Conservation (phyloP, 2,888 invertebrate species). For the Nephrotoma guestfalica region DNA sequence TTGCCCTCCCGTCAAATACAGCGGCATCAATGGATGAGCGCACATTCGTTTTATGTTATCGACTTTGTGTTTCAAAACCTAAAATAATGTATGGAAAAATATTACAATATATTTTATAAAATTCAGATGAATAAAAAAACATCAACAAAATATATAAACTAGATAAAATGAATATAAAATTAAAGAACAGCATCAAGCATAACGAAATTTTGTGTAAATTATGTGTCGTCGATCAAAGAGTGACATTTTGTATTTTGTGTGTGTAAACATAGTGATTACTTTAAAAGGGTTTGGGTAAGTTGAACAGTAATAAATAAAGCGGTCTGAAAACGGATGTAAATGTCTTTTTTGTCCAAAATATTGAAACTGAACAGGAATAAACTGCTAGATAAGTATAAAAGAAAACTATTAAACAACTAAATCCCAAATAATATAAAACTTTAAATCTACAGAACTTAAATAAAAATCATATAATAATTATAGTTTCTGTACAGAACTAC, state of each 20-base stretch:
- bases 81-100: slow-evolving; percentile 13
- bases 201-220: background rate
- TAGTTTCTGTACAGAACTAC: background rate
- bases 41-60: slow-evolving; percentile 91
- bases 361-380: background rate
- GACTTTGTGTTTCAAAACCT: slow-evolving; percentile 89
- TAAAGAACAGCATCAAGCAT: background rate
- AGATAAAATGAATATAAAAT: background rate
- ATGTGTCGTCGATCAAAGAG: no score
- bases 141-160: slow-evolving; percentile 11
- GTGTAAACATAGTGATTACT: no score
- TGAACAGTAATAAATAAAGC: background rate
- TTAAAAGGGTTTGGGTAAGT: no score
- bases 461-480: background rate
- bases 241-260: no score
- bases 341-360: background rate
- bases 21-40: slow-evolving; percentile 86
- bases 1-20: slow-evolving; percentile 89
- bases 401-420: background rate
- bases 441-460: background rate
- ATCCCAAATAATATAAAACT: background rate
- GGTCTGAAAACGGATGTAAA: background rate
- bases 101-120: background rate
- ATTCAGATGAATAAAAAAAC: background rate
- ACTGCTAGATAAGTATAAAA: background rate